Percentiles rank a stretch among this genome's conserved stretches.
Conservation (phyloP, 2,888 invertebrate genomes). For the Platycnemis pennipes region DNA sequence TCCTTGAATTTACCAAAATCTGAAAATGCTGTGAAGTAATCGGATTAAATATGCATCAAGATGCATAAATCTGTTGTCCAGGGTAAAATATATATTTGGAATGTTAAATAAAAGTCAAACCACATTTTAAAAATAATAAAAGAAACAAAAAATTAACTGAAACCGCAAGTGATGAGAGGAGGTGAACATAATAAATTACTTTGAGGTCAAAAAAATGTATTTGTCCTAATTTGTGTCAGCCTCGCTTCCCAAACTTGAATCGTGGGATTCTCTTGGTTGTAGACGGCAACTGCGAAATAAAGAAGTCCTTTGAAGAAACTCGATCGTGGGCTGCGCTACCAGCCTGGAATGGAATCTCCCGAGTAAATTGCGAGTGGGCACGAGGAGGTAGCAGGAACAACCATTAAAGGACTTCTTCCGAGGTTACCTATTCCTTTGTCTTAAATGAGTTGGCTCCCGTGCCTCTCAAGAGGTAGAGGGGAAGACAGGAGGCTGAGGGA, state of each 20-base stretch:
- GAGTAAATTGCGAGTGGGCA: neutral
- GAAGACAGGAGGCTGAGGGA: neutral
- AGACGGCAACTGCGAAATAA: neutral
- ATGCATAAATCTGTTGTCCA: too few species aligned
- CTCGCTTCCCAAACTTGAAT: neutral
- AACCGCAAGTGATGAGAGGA: neutral
- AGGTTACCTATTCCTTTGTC: conserved; percentile 1
- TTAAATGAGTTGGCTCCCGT: neutral
- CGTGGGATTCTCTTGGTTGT: neutral
- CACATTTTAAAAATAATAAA: too few species aligned
- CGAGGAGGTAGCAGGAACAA: neutral
- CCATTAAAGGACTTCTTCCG: neutral
- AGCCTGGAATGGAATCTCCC: neutral
- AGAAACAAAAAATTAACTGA: neutral
- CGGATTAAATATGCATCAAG: too few species aligned
- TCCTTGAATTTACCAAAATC: too few species aligned
- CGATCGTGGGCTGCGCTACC: neutral
- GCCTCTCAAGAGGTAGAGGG: neutral
- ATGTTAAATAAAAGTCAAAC: too few species aligned
- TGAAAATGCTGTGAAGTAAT: too few species aligned
- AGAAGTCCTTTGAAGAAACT: neutral
- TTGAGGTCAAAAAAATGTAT: neutral
- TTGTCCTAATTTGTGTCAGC: neutral
- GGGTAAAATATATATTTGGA: too few species aligned
- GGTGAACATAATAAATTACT: neutral